Evolutionary conservation across 2,797 vertebrate genomes (phyloP).

Genomic region (Chanos chanos): DNA sequence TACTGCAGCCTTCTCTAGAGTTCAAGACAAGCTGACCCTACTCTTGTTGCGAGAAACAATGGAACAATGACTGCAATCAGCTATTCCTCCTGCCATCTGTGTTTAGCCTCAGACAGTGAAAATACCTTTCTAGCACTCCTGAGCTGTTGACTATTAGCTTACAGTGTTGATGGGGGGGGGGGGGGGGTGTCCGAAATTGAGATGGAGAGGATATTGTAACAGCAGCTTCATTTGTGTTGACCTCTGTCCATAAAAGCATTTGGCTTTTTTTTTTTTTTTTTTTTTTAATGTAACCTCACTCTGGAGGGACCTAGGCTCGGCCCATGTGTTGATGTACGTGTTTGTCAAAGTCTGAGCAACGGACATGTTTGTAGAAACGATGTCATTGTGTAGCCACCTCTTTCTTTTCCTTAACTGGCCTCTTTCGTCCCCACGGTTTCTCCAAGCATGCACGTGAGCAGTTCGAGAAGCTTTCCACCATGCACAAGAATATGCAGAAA

Average conservation of each 20-base stretch:
- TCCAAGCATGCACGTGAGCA: conserved; percentile 86
- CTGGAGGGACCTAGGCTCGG: neutral
- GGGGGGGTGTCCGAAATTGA: conserved; percentile 59
- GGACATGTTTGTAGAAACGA: neutral
- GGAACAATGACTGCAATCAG: conserved; percentile 71
- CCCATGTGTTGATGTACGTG: conserved; percentile 8
- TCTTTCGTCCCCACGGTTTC: conserved; percentile 77
- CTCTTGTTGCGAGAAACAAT: conserved; percentile 68
- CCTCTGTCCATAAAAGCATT: conserved; percentile 53
- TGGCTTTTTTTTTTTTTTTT: conserved; percentile 28
- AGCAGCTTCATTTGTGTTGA: conserved; percentile 56
- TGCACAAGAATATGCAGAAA: conserved; percentile 97
- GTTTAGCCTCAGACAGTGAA: conserved; percentile 62
- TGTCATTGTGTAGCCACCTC: neutral
- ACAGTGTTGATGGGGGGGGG: conserved; percentile 55
- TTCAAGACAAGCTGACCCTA: conserved; percentile 65
- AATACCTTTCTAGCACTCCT: conserved; percentile 63
- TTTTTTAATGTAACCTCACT: conserved; percentile 27
- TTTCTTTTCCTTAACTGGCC: conserved; percentile 76
- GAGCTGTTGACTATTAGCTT: conserved; percentile 63
- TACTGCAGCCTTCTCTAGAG: conserved; percentile 52
- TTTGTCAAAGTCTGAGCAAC: neutral
- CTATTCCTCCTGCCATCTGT: conserved; percentile 62
- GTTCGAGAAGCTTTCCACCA: conserved; percentile 89
- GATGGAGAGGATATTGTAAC: conserved; percentile 66